Base-by-base conservation (phyloP, 2,888 invertebrate genomes). In the Lasioglossum vierecki region DNA sequence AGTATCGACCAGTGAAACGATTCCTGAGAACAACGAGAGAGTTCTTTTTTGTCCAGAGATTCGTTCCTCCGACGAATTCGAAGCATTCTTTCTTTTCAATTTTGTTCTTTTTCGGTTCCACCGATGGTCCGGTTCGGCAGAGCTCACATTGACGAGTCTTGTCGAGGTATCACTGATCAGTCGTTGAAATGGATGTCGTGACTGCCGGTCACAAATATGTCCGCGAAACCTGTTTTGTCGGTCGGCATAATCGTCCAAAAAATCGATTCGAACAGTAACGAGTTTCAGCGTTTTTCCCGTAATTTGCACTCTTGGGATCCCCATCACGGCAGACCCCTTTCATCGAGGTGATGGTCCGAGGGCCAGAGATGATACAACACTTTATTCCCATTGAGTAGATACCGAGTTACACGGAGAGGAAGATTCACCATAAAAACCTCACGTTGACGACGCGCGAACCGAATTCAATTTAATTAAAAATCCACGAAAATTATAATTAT, bases 151-250 rank as follows among this genome's bases (percentile, higher is more conserved):
- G 49, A 72, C 18, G 41, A 76, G 8, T 11, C 26, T 35, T n/a
- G 39, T 46, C 22, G 41, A 63, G 53, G 53, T n/a, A 49, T 49
- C 44, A 22, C 49, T 35, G 68, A 82, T 76, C 76, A 22, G 41
- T 57, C 30, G 26, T 63, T 66, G 57, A 39, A 60, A 63, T 39
- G 66, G 41, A 39, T 35, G 39, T 39, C 41, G 22, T 81, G 35
- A 66, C 74, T 76, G 46, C 68, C 77, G 57, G 8, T 53, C 60
- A 68, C 30, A 41, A 22, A 49, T 35, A 26, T 66, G 70, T 85
- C 46, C 53, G 77, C 78, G 63, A 82, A 86, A 86, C 85, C 85
- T 76, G 85, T 86, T 86, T 80, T n/a, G n/a, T n/a, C 30, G 63
- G 35, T 63, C 53, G 53, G 53, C 66, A 63, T 73, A 84, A 86